phyloP scores from a whole-genome alignment of 2,113 vertebrate species.

The Ahaetulla prasina region DNA sequence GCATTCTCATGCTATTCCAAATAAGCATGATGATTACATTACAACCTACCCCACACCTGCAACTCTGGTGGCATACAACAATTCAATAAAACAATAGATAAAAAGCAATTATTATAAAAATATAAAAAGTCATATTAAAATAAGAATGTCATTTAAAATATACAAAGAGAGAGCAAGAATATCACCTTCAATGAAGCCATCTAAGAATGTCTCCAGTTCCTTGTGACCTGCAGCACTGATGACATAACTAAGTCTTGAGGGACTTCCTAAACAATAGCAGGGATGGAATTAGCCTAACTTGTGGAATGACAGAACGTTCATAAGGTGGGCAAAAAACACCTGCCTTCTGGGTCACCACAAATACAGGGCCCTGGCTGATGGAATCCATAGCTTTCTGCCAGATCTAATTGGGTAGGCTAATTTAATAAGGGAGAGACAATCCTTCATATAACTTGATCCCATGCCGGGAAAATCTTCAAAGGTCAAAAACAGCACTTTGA shows the following conservation, averaged over 20 bases:
- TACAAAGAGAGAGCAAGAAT: not conserved
- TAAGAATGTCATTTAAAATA: not conserved
- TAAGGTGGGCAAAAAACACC: not conserved
- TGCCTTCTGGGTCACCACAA: not conserved
- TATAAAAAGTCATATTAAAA: not conserved
- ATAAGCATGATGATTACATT: not conserved
- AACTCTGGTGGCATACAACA: not conserved
- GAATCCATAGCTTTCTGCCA: not conserved
- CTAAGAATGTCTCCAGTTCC: not conserved
- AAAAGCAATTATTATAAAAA: not conserved
- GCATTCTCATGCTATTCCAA: not conserved
- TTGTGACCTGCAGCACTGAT: not conserved
- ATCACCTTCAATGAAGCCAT: not conserved
- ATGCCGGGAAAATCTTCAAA: not conserved
- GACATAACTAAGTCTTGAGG: not conserved
- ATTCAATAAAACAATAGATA: not conserved
- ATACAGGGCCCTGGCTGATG: not conserved
- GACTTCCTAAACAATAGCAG: not conserved
- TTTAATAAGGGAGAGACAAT: not conserved
- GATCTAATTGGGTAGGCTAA: not conserved
- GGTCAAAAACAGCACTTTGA: not conserved
- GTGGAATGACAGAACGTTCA: not conserved
- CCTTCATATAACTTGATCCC: not conserved
- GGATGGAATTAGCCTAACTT: not conserved
- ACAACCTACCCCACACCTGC: not conserved